Conservation (phyloP, 2,888 invertebrate genomes). For the Agrochola litura region DNA sequence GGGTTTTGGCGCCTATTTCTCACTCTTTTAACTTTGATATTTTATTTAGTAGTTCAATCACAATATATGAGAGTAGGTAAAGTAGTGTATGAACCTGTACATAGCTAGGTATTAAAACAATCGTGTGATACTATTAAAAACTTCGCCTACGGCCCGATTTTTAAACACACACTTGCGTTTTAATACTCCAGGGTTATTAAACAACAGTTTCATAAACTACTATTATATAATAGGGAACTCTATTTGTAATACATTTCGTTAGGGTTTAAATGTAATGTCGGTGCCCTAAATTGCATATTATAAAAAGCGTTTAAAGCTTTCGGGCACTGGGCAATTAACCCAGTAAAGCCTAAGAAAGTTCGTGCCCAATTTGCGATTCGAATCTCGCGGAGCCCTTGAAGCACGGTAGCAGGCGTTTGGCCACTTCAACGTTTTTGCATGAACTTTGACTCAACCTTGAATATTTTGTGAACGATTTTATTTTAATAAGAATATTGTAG, state of each 20-base stretch:
- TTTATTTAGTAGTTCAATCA: too few relatives aligned
- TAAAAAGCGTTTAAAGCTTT: conserved; percentile 21
- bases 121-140: too few relatives aligned
- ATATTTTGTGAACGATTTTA: conserved; percentile 15
- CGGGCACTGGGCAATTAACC: conserved; percentile 40
- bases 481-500: background rate
- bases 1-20: too few relatives aligned
- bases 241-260: background rate
- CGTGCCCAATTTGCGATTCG: conserved; percentile 42
- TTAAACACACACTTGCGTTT: background rate
- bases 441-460: conserved; percentile 20
- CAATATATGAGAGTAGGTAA: too few relatives aligned
- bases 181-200: background rate
- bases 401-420: conserved; percentile 12
- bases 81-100: background rate
- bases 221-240: background rate
- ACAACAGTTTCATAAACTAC: background rate
- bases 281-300: conserved; percentile 9
- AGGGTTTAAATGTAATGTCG: background rate
- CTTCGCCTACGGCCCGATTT: too few relatives aligned
- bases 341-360: conserved; percentile 38
- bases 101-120: background rate
- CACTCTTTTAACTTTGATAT: too few relatives aligned
- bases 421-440: conserved; percentile 27
- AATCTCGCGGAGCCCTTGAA: conserved; percentile 34